phyloP scores from a whole-genome alignment of 2,113 vertebrate species.

The Addax nasomaculatus region DNA sequence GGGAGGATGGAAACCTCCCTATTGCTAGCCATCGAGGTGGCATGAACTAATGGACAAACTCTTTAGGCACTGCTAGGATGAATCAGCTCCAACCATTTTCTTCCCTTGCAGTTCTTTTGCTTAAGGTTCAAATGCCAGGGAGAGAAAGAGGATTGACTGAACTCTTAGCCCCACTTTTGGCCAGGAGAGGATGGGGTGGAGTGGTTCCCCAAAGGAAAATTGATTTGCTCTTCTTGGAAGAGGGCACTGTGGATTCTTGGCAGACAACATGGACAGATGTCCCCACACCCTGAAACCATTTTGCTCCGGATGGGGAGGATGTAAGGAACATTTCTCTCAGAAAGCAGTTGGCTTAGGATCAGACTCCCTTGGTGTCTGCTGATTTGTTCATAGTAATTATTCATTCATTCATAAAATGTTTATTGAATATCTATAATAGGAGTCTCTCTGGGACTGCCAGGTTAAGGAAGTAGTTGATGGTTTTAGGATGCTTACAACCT shows the following conservation, averaged over 20 bases:
- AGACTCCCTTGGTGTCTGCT: constrained; percentile 36
- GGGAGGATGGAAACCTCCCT: background rate
- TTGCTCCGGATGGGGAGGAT: constrained; percentile 44
- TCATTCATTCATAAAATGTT: constrained; percentile 63
- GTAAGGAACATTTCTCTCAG: constrained; percentile 46
- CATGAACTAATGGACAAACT: background rate
- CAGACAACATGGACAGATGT: constrained; percentile 60
- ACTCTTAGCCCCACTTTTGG: background rate
- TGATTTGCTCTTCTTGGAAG: constrained; percentile 44
- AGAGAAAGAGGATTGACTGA: background rate
- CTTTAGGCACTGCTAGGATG: background rate
- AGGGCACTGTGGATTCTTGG: constrained; percentile 55
- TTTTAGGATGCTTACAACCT: constrained; percentile 8
- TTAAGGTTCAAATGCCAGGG: background rate
- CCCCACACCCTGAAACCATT: constrained; percentile 57
- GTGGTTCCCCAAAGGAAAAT: constrained; percentile 26
- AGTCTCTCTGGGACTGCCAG: constrained; percentile 30
- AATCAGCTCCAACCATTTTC: background rate
- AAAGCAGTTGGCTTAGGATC: constrained; percentile 58
- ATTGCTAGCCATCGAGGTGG: background rate
- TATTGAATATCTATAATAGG: constrained; percentile 27
- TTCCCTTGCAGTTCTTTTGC: background rate
- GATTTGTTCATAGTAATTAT: constrained; percentile 50
- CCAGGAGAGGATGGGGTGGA: background rate
- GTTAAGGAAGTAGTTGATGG: background rate